These are phyloP conservation scores for Hedya salicella DNA, from an alignment of 2,888 invertebrate species.

Conservation along the genomic window DNA sequence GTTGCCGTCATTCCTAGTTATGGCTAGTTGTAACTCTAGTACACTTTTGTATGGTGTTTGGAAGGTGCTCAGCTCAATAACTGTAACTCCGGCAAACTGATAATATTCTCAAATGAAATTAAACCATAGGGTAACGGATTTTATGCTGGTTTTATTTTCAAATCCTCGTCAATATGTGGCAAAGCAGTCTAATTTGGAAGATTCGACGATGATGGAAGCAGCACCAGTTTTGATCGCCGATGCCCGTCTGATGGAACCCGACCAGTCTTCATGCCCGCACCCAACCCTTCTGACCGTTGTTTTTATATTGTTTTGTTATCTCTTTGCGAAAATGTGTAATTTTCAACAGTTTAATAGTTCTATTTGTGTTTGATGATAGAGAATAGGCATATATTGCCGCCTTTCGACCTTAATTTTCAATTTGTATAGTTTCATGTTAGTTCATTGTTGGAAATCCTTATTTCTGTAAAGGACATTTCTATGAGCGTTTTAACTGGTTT, in stretches of 20 bases:
- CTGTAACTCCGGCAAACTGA: neutral
- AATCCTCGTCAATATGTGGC: neutral
- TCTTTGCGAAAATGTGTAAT: too few relatives aligned
- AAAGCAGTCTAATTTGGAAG: neutral
- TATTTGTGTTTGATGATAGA: too few relatives aligned
- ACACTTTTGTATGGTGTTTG: too few relatives aligned
- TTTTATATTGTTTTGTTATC: neutral
- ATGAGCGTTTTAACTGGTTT: too few relatives aligned
- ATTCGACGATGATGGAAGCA: neutral
- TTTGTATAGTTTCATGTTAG: neutral
- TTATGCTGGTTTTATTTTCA: conserved; percentile 6
- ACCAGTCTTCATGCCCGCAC: too few relatives aligned
- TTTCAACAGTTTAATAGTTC: too few relatives aligned
- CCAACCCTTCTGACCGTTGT: too few relatives aligned
- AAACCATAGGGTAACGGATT: conserved; percentile 19
- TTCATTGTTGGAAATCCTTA: neutral
- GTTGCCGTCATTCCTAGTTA: too few relatives aligned
- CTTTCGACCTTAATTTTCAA: neutral
- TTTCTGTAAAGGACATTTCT: too few relatives aligned
- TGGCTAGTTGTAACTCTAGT: too few relatives aligned
- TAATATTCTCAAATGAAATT: conserved; percentile 7
- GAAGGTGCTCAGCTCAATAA: conserved; percentile 1
- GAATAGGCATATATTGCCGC: too few relatives aligned
- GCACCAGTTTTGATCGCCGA: neutral
- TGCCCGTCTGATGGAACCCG: too few relatives aligned